These are phyloP conservation scores for Trichomycterus rosablanca DNA, from an alignment of 2,113 vertebrate species.

Conservation along the genomic window DNA sequence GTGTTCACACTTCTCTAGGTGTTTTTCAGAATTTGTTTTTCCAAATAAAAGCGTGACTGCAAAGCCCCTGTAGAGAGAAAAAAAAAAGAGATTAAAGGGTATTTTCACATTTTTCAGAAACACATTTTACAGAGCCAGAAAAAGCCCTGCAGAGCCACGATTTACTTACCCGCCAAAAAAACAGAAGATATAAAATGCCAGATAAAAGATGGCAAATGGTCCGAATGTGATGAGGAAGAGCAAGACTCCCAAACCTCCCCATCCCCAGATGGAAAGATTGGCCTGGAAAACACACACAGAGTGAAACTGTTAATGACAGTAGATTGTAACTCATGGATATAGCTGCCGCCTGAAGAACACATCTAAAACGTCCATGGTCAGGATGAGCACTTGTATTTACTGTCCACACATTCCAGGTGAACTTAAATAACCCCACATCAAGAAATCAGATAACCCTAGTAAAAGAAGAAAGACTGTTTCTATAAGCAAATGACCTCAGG, in stretches of 20 bases:
- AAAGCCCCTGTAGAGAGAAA: constrained; percentile 76
- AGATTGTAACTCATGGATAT: no score
- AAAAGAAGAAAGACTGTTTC: no score
- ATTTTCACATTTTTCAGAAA: no score
- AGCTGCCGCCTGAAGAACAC: neutral
- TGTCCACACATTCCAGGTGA: no score
- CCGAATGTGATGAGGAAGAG: constrained; percentile 96
- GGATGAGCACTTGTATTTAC: neutral
- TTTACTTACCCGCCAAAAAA: constrained; percentile 93
- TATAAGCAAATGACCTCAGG: no score
- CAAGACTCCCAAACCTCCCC: constrained; percentile 91
- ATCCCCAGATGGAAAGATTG: constrained; percentile 97
- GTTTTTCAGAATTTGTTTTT: constrained; percentile 93
- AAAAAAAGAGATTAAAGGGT: constrained; percentile 18
- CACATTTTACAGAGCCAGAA: neutral
- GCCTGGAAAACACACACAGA: constrained; percentile 71
- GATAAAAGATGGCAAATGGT: constrained; percentile 97
- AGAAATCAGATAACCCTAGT: no score
- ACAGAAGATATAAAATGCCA: constrained; percentile 97
- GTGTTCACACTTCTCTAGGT: constrained; percentile 93
- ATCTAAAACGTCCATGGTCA: neutral
- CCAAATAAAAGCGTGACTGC: constrained; percentile 92
- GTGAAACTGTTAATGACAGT: neutral
- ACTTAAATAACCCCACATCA: no score
- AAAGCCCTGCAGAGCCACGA: no score